These are phyloP conservation scores for Adoxophyes honmai DNA, from an alignment of 1,140 invertebrate genomes.

Conservation along the genomic window DNA sequence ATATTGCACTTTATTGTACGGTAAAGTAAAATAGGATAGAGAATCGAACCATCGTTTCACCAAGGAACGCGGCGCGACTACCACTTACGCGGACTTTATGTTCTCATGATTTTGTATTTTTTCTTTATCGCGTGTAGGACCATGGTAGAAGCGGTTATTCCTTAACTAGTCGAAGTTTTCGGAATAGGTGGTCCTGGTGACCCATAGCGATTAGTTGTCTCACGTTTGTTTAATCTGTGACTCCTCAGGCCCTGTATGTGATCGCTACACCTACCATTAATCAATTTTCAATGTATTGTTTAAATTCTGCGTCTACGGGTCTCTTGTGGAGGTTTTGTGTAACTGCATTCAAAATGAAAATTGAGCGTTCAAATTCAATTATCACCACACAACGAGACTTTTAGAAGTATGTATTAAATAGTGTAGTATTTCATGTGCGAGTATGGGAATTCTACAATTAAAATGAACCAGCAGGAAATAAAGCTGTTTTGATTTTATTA, in stretches of 20 bases:
- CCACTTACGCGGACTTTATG: neutral
- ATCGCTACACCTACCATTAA: neutral
- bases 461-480: slow-evolving; percentile 64
- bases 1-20: slow-evolving; percentile 44
- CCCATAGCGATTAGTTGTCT: slow-evolving; percentile 1
- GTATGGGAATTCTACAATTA: slow-evolving; percentile 50
- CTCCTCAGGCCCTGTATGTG: too few relatives aligned
- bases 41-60: slow-evolving; percentile 23
- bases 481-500: slow-evolving; percentile 76
- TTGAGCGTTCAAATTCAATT: slow-evolving; percentile 35
- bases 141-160: neutral
- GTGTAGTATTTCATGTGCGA: slow-evolving; percentile 61
- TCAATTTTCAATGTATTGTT: slow-evolving; percentile 1
- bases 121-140: neutral
- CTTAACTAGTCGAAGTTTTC: neutral
- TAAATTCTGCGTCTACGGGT: neutral
- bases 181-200: neutral
- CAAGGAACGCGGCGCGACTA: slow-evolving; percentile 19
- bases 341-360: neutral
- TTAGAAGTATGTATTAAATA: slow-evolving; percentile 41
- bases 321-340: neutral
- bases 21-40: slow-evolving; percentile 36
- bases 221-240: too few relatives aligned
- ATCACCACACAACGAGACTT: slow-evolving; percentile 29
- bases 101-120: neutral